Evolutionary conservation across 1,140 invertebrate species (phyloP).

Genomic region (Drosophila neocordata): DNA sequence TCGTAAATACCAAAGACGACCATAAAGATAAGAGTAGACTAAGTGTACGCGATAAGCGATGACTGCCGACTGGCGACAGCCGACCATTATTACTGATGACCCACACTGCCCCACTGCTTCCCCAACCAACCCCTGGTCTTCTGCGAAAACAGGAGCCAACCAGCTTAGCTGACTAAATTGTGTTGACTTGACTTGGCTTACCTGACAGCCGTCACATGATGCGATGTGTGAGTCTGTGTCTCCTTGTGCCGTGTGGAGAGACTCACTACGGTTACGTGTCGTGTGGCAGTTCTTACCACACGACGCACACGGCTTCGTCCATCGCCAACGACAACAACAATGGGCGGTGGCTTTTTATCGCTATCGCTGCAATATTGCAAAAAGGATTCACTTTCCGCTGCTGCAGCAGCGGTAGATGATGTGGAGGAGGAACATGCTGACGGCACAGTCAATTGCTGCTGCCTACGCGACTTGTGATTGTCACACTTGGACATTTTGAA

Average conservation of each 20-base stretch:
- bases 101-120: no score
- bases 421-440: conserved; percentile 19
- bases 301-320: conserved; percentile 79
- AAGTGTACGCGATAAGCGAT: not conserved
- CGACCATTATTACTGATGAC: not conserved
- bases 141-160: no score
- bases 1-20: not conserved
- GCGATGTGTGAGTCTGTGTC: conserved; percentile 81
- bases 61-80: no score
- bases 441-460: conserved; percentile 52
- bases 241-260: conserved; percentile 82
- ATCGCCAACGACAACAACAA: conserved; percentile 82
- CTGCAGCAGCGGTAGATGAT: conserved; percentile 27
- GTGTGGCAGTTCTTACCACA: conserved; percentile 78
- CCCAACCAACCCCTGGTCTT: no score
- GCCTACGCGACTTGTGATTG: conserved; percentile 46
- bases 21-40: not conserved
- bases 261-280: conserved; percentile 82
- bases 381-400: conserved; percentile 71
- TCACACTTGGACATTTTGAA: conserved; percentile 45
- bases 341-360: conserved; percentile 76
- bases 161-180: no score
- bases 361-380: conserved; percentile 74
- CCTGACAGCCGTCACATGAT: conserved; percentile 83
- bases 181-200: conserved; percentile 47